Evolutionary conservation across 2,113 vertebrate species (phyloP), one percentile per base, ranked within the genome.

Genomic region (Erythrocebus patas): DNA sequence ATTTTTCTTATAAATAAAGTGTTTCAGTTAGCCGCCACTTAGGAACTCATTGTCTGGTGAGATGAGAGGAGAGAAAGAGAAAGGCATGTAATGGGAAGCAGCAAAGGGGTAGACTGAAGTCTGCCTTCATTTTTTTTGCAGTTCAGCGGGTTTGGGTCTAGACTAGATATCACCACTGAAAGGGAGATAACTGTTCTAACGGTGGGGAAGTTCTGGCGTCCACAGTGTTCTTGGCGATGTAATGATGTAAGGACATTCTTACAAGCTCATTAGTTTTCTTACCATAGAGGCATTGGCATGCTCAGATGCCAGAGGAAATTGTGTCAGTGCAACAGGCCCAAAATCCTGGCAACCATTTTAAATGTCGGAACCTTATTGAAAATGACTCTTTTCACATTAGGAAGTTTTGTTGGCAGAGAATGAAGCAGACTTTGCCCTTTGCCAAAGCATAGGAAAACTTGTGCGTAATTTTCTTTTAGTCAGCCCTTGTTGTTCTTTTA

Each of bases 261-360:
- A 82, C 30, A 86, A 73, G 82, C 82, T 82, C 70, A 64, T 97
- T 96, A 80, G 91, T 78, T 85, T 92, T 83, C 96, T 93, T 30
- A 5, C 66, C 43, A 23, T 32, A 66, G 86, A 95, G 68, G 50
- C 82, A 2, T 35, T 76, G 91, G 78, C 61, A 48, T 20, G 9
- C 75, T 40, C 59, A 18, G 45, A 55, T 81, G 96, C 93, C 75
- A 96, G 75, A 57, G 9, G 72, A 94, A 78, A 40, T n/a, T 76
- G 82, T 96, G 88, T 98, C 93, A n/a, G 1, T 64, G 55, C 90
- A 94, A 45, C 90, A 83, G 50, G 95, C 75, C 82, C 68, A 64
- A 94, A 93, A 84, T 93, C 82, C 88, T 89, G 86, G 95, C 93
- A 93, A 78, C 97, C 86, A 43, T 84, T 70, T 86, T 68, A 89